A percentile compares a stretch with the other conserved stretches of the same genome.
Evolutionary conservation across 2,888 invertebrate genomes (phyloP).

Genomic region (Graphium colonna): DNA sequence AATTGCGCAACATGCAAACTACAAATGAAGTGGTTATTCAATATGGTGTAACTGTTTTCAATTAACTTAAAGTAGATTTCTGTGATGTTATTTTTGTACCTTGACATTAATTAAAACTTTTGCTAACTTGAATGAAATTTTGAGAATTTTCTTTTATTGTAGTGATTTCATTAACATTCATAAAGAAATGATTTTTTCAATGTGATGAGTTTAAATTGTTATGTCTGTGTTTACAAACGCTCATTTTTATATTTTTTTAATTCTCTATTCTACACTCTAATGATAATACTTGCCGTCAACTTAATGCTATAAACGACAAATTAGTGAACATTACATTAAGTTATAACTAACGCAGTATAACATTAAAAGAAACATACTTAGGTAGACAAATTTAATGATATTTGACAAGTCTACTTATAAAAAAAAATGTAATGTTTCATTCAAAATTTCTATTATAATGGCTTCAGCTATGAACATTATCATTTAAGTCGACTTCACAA

Average conservation of each 20-base stretch:
- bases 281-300: not conserved
- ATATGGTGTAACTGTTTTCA: too few species aligned
- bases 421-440: not conserved
- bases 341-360: not conserved
- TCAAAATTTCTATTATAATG: conserved; percentile 14
- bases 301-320: not conserved
- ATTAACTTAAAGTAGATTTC: too few species aligned
- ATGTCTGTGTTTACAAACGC: not conserved
- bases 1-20: too few species aligned
- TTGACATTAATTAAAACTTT: too few species aligned
- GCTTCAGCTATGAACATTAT: conserved; percentile 7
- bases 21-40: too few species aligned
- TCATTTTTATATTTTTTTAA: not conserved
- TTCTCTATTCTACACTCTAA: not conserved
- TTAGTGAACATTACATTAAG: not conserved
- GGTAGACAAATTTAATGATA: not conserved
- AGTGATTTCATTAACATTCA: too few species aligned
- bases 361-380: not conserved
- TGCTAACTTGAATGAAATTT: too few species aligned
- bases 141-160: too few species aligned
- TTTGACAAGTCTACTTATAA: not conserved
- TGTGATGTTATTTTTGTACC: too few species aligned
- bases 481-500: conserved; percentile 1
- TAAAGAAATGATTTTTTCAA: too few species aligned
- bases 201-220: too few species aligned